These are phyloP conservation scores for Sebastes fasciatus DNA, from an alignment of 2,113 vertebrate genomes.

Conservation along the genomic window DNA sequence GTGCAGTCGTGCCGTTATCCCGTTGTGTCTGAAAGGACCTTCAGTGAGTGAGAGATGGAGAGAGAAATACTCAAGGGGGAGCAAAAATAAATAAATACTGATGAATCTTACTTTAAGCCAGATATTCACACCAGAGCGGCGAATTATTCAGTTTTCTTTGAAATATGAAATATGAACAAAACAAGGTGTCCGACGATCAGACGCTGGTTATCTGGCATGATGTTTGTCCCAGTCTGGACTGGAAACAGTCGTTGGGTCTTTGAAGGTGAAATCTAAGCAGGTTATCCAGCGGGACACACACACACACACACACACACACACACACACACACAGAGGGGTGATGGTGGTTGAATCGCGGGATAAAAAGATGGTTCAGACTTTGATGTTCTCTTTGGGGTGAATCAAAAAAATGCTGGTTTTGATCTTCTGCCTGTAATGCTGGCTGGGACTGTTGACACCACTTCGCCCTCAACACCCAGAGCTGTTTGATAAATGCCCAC, in stretches of 20 bases:
- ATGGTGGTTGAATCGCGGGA: neutral
- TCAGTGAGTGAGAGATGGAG: too few species aligned
- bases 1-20: too few species aligned
- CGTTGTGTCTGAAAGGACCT: too few species aligned
- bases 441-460: neutral
- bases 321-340: neutral
- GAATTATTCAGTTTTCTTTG: too few species aligned
- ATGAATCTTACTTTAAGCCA: too few species aligned
- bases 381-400: neutral
- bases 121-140: too few species aligned
- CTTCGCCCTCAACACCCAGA: neutral
- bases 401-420: neutral
- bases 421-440: neutral
- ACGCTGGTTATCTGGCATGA: too few species aligned
- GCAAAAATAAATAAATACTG: too few species aligned
- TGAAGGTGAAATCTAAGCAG: conserved; percentile 3
- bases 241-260: neutral
- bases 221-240: neutral
- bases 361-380: neutral
- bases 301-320: too few species aligned
- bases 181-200: too few species aligned
- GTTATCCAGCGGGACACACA: neutral
- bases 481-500: neutral
- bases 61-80: too few species aligned
- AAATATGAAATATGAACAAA: too few species aligned